Evolutionary conservation across 2,113 vertebrate genomes (phyloP).

Genomic region (Ginglymostoma cirratum): DNA sequence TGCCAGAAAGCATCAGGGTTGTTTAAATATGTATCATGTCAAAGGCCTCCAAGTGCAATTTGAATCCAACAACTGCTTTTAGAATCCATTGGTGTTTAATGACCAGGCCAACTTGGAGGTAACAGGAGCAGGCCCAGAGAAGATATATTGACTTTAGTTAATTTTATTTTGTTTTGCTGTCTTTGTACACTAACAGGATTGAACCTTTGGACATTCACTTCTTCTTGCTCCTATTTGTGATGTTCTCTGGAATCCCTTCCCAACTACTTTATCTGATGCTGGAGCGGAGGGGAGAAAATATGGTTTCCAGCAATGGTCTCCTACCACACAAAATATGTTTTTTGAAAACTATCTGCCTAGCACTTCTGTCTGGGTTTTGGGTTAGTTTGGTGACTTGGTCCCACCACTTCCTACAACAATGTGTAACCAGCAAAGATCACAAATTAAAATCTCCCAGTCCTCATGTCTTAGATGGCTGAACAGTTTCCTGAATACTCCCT

Average conservation of each 20-base stretch:
- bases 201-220: neutral
- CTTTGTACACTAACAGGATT: neutral
- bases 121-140: neutral
- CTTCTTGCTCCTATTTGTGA: neutral
- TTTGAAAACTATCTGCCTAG: neutral
- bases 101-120: neutral
- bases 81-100: neutral
- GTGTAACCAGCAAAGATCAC: neutral
- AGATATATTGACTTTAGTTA: neutral
- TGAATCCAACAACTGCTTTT: neutral
- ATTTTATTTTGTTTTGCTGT: neutral
- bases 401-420: neutral
- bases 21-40: neutral
- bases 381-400: neutral
- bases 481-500: neutral
- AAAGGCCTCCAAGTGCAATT: neutral
- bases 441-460: neutral
- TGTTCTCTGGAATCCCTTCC: neutral
- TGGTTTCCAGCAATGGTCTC: neutral
- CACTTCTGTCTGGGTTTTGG: neutral
- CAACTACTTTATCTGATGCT: neutral
- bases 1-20: neutral
- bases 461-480: neutral
- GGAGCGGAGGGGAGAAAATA: neutral
- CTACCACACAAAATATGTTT: neutral